Percentiles rank a stretch among this genome's conserved stretches.
Evolutionary conservation across 2,797 vertebrate species (phyloP).

Genomic region (Clamator glandarius): DNA sequence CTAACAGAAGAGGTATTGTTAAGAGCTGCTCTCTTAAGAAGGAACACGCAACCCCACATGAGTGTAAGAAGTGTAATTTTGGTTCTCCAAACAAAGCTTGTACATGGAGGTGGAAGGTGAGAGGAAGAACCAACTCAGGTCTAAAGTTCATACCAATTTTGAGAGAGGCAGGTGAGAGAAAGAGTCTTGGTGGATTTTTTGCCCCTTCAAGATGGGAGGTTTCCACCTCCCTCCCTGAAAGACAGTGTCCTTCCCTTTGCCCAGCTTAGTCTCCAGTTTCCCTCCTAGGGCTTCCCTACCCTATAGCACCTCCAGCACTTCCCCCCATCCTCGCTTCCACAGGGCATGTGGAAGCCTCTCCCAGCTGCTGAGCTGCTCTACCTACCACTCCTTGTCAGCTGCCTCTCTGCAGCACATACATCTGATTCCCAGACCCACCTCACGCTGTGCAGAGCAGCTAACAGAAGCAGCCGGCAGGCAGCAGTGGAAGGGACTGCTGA

Average conservation of each 20-base stretch:
- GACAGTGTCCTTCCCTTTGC: background rate
- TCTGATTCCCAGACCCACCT: slow-evolving; percentile 44
- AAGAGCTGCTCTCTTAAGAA: background rate
- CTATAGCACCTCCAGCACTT: fast-evolving
- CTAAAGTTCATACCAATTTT: background rate
- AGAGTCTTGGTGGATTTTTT: background rate
- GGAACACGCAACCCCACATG: background rate
- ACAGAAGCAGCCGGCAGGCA: slow-evolving; percentile 69
- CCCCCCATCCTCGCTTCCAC: background rate
- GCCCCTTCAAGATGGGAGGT: background rate
- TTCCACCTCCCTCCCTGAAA: background rate
- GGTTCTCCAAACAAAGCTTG: background rate
- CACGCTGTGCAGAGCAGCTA: slow-evolving; percentile 24
- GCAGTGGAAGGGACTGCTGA: slow-evolving; percentile 20
- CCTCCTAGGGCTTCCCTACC: background rate
- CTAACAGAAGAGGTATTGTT: background rate
- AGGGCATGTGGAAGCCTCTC: slow-evolving; percentile 9
- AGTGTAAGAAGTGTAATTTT: background rate
- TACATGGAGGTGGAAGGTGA: fast-evolving
- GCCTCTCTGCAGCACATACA: slow-evolving; percentile 3
- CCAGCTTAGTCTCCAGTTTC: background rate
- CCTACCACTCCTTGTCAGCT: slow-evolving; percentile 48
- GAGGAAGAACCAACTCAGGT: background rate
- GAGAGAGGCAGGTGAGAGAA: background rate
- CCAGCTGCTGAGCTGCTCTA: slow-evolving; percentile 54